Conservation (phyloP, 2,113 vertebrate species). For the Phrynosoma platyrhinos region DNA sequence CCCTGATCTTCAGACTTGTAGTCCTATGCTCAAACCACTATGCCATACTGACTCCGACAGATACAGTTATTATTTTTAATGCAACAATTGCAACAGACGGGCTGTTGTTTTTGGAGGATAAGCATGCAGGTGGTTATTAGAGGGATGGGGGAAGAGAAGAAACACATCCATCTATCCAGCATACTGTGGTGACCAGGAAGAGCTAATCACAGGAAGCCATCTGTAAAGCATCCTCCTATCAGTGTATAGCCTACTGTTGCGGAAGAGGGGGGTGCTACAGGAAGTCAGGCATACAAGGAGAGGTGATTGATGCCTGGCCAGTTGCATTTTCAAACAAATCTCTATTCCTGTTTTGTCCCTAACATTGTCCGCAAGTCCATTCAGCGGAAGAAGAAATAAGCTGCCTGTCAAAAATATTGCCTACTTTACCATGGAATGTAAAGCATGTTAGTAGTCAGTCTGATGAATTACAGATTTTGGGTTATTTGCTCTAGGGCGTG, state of each 20-base stretch:
- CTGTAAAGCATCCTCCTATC: slow-evolving; percentile 82
- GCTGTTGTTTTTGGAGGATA: slow-evolving; percentile 41
- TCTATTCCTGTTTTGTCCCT: slow-evolving; percentile 62
- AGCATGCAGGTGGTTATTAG: slow-evolving; percentile 19
- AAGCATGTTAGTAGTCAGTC: slow-evolving; percentile 25
- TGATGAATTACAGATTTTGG: slow-evolving; percentile 4
- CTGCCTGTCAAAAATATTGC: slow-evolving; percentile 44
- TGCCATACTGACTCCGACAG: no score
- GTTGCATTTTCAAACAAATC: slow-evolving; percentile 45
- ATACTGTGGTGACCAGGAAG: slow-evolving; percentile 56
- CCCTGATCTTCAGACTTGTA: no score
- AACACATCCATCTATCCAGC: neutral
- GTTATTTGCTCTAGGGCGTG: slow-evolving; percentile 53
- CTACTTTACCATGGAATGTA: neutral
- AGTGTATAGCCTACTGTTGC: slow-evolving; percentile 62
- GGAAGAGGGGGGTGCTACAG: slow-evolving; percentile 36
- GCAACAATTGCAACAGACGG: slow-evolving; percentile 41
- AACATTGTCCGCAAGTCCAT: slow-evolving; percentile 52
- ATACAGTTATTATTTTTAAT: no score
- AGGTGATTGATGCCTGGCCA: slow-evolving; percentile 64
- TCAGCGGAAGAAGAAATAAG: slow-evolving; percentile 47
- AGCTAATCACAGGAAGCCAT: slow-evolving; percentile 89
- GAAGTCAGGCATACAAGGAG: slow-evolving; percentile 22
- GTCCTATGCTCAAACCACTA: no score
- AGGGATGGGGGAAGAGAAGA: neutral